Conservation (phyloP, 1,140 invertebrate genomes). For the Apis mellifera region Amel_HAv3.1 CM009938.2:410501-411000, state of each 20-base stretch:
- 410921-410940: too few species aligned
- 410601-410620: too few species aligned
- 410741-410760: background rate
- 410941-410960: background rate
- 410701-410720: background rate
- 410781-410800: background rate
- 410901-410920: background rate
- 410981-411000: too few species aligned
- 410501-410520: too few species aligned
- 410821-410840: background rate
- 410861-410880: background rate
- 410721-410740: background rate
- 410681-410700: background rate
- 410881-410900: constrained; percentile 4
- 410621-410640: too few species aligned
- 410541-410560: too few species aligned
- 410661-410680: background rate
- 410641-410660: too few species aligned
- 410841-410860: background rate
- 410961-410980: too few species aligned
- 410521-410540: too few species aligned
- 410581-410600: too few species aligned
- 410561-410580: too few species aligned
- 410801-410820: background rate
- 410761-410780: background rate